phyloP scores from a whole-genome alignment of 2,797 vertebrate genomes.

The Gymnopithys bicolor region DNA sequence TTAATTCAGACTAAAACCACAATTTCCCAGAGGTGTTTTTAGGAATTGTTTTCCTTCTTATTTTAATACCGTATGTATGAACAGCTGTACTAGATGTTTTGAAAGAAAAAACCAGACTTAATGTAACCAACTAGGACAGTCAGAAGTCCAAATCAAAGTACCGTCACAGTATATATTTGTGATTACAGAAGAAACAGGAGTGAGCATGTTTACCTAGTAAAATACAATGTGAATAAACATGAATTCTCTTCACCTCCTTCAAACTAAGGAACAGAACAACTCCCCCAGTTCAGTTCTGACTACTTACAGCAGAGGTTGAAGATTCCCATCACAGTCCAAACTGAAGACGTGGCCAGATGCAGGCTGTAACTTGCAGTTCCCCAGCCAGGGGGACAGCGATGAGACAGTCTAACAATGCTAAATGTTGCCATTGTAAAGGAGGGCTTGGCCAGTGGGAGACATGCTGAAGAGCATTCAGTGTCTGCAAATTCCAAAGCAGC shows the following conservation, averaged over 20 bases:
- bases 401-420: neutral
- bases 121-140: neutral
- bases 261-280: neutral
- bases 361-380: neutral
- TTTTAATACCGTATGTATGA: neutral
- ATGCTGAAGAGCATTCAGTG: accelerated
- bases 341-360: neutral
- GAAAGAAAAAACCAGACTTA: neutral
- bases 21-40: neutral
- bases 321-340: neutral
- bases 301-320: neutral
- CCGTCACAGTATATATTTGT: accelerated
- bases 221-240: neutral
- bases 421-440: neutral
- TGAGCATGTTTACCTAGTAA: neutral
- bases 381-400: neutral
- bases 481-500: neutral
- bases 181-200: neutral
- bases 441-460: neutral
- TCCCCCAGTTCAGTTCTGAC: neutral
- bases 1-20: neutral
- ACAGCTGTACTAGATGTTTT: neutral
- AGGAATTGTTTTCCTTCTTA: neutral
- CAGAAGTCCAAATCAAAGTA: neutral
- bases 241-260: neutral